Evolutionary conservation across 1,140 invertebrate species (phyloP).

Genomic region (Idris sp.): DNA sequence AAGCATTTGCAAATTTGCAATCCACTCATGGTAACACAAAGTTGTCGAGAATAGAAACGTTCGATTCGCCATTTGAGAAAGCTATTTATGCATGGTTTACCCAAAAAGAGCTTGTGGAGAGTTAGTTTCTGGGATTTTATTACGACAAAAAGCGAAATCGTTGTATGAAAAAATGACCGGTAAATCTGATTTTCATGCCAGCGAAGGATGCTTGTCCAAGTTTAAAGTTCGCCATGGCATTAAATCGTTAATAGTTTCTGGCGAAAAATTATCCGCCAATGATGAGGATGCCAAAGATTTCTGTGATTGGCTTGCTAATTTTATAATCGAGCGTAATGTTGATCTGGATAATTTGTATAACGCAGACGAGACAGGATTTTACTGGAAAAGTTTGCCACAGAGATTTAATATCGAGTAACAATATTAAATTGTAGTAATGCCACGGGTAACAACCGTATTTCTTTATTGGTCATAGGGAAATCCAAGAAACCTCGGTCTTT

Average conservation of each 20-base stretch:
- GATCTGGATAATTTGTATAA: slow-evolving; percentile 46
- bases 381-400: slow-evolving; percentile 44
- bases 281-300: slow-evolving; percentile 36
- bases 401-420: slow-evolving; percentile 51
- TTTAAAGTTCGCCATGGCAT: slow-evolving; percentile 24
- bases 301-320: slow-evolving; percentile 28
- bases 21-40: slow-evolving; percentile 10
- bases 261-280: slow-evolving; percentile 53
- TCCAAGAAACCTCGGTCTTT: slow-evolving; percentile 17
- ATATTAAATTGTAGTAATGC: slow-evolving; percentile 43
- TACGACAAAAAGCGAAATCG: slow-evolving; percentile 6
- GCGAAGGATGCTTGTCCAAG: background rate
- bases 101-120: slow-evolving; percentile 6
- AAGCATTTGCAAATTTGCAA: too few species aligned
- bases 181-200: slow-evolving; percentile 22
- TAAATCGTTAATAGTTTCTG: slow-evolving; percentile 18
- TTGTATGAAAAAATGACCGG: slow-evolving; percentile 7
- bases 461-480: slow-evolving; percentile 17
- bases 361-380: slow-evolving; percentile 45
- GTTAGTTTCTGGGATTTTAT: background rate
- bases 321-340: slow-evolving; percentile 34
- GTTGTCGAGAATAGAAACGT: slow-evolving; percentile 4
- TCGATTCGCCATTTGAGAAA: slow-evolving; percentile 1
- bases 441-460: slow-evolving; percentile 10
- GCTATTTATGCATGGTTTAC: slow-evolving; percentile 6